These are phyloP conservation scores for Siniperca undulata DNA, from an alignment of 2,797 vertebrate genomes.

Conservation along the genomic window DNA sequence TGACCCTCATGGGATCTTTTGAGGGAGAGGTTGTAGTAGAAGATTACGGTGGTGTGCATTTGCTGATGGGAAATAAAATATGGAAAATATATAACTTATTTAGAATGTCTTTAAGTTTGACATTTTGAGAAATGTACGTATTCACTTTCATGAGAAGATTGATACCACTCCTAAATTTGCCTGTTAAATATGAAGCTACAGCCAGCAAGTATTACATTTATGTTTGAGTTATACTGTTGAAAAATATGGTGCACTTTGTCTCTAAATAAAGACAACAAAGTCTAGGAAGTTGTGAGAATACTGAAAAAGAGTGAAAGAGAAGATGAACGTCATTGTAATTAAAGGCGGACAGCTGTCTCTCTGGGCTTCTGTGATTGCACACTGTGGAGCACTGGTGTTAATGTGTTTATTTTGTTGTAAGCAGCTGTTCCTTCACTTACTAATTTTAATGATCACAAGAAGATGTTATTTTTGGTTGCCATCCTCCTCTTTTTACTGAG, in stretches of 20 bases:
- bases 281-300: slow-evolving; percentile 40
- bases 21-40: neutral
- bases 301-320: slow-evolving; percentile 26
- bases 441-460: slow-evolving; percentile 80
- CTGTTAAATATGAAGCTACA: neutral
- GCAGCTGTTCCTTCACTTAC: slow-evolving; percentile 77
- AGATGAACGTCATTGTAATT: slow-evolving; percentile 67
- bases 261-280: slow-evolving; percentile 21
- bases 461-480: slow-evolving; percentile 66
- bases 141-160: neutral
- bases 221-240: neutral
- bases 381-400: slow-evolving; percentile 69
- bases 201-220: neutral
- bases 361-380: slow-evolving; percentile 73
- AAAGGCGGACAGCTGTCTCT: slow-evolving; percentile 77
- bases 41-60: neutral
- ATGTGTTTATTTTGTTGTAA: slow-evolving; percentile 81
- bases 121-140: neutral
- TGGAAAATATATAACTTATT: neutral
- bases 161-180: neutral
- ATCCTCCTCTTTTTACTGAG: slow-evolving; percentile 35
- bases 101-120: neutral
- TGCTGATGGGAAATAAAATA: slow-evolving; percentile 11
- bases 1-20: neutral
- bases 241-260: neutral